Conservation (phyloP, 2,113 vertebrate species). For the Pollachius pollachius region DNA sequence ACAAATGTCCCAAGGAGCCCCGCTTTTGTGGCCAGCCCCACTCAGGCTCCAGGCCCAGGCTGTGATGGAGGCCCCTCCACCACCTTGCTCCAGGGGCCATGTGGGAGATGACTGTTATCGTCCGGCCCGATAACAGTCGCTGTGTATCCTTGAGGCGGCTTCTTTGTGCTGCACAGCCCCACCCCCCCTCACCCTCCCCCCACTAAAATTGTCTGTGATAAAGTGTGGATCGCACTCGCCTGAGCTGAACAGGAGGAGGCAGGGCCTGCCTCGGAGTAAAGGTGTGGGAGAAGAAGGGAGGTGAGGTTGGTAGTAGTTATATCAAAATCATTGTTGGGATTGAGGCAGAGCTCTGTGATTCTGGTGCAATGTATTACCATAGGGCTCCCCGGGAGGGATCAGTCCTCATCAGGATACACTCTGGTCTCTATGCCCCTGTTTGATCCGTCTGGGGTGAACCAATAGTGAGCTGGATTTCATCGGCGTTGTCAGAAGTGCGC, state of each 20-base stretch:
- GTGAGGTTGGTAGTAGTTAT: constrained; percentile 36
- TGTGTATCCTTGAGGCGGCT: constrained; percentile 68
- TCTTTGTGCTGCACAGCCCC: constrained; percentile 17
- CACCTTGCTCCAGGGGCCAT: constrained; percentile 44
- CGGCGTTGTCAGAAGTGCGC: no score
- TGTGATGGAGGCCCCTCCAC: constrained; percentile 52
- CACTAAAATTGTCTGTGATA: constrained; percentile 67
- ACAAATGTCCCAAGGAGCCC: constrained; percentile 45
- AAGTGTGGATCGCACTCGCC: constrained; percentile 32
- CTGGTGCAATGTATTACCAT: no score
- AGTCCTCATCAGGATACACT: no score
- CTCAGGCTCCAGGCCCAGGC: constrained; percentile 50
- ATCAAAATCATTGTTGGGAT: not conserved
- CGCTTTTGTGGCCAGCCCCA: constrained; percentile 41
- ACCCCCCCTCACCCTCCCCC: no score
- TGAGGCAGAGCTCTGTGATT: no score
- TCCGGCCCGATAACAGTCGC: constrained; percentile 65
- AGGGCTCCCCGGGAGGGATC: no score
- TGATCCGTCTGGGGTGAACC: no score
- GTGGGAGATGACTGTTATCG: constrained; percentile 66
- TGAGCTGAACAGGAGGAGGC: constrained; percentile 52
- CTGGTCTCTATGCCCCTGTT: no score
- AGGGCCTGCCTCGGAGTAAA: constrained; percentile 53
- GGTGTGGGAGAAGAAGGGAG: constrained; percentile 57
- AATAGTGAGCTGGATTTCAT: no score